phyloP scores from a whole-genome alignment of 2,888 invertebrate genomes.

The Orchesella flavescens region DNA sequence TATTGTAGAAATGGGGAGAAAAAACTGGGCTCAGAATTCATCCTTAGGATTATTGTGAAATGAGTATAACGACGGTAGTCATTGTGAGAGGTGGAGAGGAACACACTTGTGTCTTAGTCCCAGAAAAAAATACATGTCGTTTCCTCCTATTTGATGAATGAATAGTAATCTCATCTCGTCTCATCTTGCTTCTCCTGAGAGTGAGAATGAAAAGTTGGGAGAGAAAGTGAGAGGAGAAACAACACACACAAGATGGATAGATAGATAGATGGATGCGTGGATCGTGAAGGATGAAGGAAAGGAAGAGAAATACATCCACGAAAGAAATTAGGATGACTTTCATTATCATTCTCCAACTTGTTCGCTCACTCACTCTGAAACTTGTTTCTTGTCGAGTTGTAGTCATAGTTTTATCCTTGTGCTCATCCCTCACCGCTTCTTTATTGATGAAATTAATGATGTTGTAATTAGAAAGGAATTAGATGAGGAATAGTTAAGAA shows the following conservation, averaged over 20 bases:
- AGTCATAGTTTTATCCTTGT: not conserved
- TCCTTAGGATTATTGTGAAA: slow-evolving; percentile 41
- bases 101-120: not conserved
- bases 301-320: not conserved
- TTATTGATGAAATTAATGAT: not conserved
- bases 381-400: not conserved
- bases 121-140: slow-evolving; percentile 8
- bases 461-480: slow-evolving; percentile 50
- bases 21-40: not conserved
- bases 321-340: slow-evolving; percentile 6
- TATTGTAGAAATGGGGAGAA: not conserved
- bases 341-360: slow-evolving; percentile 12
- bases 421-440: not conserved
- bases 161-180: slow-evolving; percentile 41
- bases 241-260: too few relatives aligned
- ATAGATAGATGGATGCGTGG: too few relatives aligned
- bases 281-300: too few relatives aligned
- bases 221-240: not conserved
- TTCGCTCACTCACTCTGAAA: not conserved
- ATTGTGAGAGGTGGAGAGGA: slow-evolving; percentile 4
- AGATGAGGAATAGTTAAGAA: not conserved
- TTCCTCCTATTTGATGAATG: slow-evolving; percentile 29
- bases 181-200: not conserved
- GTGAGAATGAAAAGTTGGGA: slow-evolving; percentile 48
- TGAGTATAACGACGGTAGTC: slow-evolving; percentile 16